Conservation (phyloP, 2,113 vertebrate genomes). For the Acrocephalus arundinaceus region DNA sequence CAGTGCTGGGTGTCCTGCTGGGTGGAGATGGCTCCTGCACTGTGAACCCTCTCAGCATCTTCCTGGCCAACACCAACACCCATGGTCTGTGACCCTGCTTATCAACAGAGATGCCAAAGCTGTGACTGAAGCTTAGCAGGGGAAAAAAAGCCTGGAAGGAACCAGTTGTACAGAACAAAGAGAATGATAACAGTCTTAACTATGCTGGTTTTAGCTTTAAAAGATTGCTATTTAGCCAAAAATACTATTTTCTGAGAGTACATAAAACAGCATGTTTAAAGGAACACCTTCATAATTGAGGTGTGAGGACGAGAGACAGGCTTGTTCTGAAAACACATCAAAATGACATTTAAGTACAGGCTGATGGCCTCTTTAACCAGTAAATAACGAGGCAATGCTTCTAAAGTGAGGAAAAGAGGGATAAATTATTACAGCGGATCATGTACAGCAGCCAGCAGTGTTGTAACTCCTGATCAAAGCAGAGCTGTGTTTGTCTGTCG, state of each 20-base stretch:
- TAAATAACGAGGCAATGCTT: not conserved
- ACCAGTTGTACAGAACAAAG: not conserved
- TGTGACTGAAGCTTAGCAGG: not conserved
- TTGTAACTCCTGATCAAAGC: slow-evolving; percentile 46
- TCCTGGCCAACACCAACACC: not conserved
- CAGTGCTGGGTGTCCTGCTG: not conserved
- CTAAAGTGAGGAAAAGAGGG: not conserved
- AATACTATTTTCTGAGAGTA: not conserved
- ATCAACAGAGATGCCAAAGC: not conserved
- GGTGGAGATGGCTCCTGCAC: not conserved
- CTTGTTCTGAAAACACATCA: not conserved
- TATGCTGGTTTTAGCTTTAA: not conserved
- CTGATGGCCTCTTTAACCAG: slow-evolving; percentile 5
- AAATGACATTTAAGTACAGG: not conserved
- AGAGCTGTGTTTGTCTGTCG: slow-evolving; percentile 25
- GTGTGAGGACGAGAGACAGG: not conserved
- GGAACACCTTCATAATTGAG: not conserved
- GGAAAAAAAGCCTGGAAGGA: not conserved
- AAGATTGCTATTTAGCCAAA: not conserved
- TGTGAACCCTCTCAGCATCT: not conserved
- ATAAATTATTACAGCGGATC: not conserved
- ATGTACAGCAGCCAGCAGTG: not conserved
- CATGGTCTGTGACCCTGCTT: not conserved
- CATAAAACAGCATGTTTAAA: not conserved
- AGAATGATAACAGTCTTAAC: not conserved